Evolutionary conservation across 2,888 invertebrate species (phyloP), one percentile per base, ranked within the genome.

Genomic region (Cylindroiulus punctatus): DNA sequence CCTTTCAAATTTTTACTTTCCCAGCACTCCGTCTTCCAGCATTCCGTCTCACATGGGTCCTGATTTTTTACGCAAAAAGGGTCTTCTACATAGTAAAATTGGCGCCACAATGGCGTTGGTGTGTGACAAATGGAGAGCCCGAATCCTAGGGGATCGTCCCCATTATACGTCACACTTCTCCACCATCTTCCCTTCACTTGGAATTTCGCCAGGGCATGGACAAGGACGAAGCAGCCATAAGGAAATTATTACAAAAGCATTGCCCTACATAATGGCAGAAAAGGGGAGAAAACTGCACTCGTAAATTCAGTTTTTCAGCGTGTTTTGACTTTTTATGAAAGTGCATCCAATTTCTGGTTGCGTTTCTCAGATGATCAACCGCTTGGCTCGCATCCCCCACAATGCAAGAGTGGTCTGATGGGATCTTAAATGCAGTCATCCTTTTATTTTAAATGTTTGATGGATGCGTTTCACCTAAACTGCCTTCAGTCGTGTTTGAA

Each of bases 211-310:
- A 76, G 76, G 76, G 30, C 17, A 30, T 76, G 76, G 76, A 76
- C 76, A 76, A 76, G 76, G 76, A 76, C 76, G 76, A 76, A 76
- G 76, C 76, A 76, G 76, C 76, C 76, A 76, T 76, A 76, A 76
- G 76, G 76, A 76, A 76, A 76, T 76, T 76, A 76, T 76, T 76
- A 76, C 32, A 76, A 76, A 76, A 76, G 76, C 76, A 76, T 76
- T 76, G 76, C 76, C 76, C 57, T 30, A 30, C 26, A 76, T 76
- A 76, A 76, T 76, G 17, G 76, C 30, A 26, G 30, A 76, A 76
- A 76, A 76, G 30, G 76, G 76, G 76, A 76, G 76, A 76, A 30
- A 30, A 30, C 52, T 52, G n/a, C 52, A 76, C 76, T 76, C 76
- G 76, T 76, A 76, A 76, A 76, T 76, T 76, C 76, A 32, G 76